Conservation (phyloP, 2,797 vertebrate species). For the Lerista edwardsae region DNA sequence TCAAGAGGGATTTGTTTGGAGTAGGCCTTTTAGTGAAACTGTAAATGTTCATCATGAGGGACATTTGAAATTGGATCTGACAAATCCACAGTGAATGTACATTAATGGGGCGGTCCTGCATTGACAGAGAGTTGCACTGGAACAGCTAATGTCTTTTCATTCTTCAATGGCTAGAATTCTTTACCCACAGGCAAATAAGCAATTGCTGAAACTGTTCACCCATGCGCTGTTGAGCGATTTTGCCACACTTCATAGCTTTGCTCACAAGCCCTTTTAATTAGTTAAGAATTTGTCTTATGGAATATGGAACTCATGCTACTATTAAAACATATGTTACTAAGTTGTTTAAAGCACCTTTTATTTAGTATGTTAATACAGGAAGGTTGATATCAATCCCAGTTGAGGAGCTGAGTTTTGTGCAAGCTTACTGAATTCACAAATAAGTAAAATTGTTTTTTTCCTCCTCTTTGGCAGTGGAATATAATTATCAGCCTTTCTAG, state of each 20-base stretch:
- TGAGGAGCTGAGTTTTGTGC: background rate
- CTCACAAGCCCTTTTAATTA: background rate
- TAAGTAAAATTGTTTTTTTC: background rate
- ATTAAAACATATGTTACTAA: background rate
- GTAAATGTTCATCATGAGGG: background rate
- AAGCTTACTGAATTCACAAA: background rate
- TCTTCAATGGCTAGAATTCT: background rate
- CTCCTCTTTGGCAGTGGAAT: slow-evolving; percentile 18
- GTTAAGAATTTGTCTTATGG: background rate
- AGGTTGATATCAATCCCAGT: background rate
- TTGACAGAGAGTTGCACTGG: background rate
- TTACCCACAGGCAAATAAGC: background rate
- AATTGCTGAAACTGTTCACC: slow-evolving; percentile 24
- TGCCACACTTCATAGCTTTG: background rate
- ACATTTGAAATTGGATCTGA: background rate
- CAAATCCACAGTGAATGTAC: background rate
- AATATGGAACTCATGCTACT: background rate
- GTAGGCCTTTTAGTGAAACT: background rate
- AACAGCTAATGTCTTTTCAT: slow-evolving; percentile 1
- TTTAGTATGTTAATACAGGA: background rate
- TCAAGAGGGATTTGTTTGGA: background rate
- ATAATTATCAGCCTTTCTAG: background rate
- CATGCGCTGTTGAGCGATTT: slow-evolving; percentile 12
- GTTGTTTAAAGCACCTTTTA: background rate
- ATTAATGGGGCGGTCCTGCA: background rate